phyloP scores from a whole-genome alignment of 1,140 invertebrate species.

The Drosophila pruinosa region DNA sequence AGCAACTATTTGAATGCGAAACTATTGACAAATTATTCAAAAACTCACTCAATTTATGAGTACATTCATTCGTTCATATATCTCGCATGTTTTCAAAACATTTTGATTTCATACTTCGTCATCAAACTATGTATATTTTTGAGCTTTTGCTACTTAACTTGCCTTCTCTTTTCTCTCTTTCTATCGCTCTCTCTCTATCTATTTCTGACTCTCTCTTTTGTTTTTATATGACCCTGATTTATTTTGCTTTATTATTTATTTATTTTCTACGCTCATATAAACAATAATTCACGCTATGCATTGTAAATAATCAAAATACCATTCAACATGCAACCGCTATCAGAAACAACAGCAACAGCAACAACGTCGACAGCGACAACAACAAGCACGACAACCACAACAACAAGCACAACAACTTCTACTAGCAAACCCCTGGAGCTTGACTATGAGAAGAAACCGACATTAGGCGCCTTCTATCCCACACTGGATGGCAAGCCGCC shows the following conservation, averaged over 20 bases:
- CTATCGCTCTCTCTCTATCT: constrained; percentile 23
- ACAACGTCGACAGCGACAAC: constrained; percentile 48
- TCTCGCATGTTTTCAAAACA: constrained; percentile 27
- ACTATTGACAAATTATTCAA: constrained; percentile 12
- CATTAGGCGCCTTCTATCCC: constrained; percentile 73
- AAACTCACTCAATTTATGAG: constrained; percentile 7
- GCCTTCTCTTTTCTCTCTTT: constrained; percentile 2
- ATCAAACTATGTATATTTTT: constrained; percentile 16
- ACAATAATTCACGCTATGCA: constrained; percentile 73
- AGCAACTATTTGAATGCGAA: not conserved
- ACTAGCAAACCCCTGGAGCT: constrained; percentile 27
- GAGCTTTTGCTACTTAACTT: constrained; percentile 40
- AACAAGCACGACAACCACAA: constrained; percentile 31
- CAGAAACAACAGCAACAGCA: constrained; percentile 68
- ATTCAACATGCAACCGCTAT: constrained; percentile 73
- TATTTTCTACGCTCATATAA: constrained; percentile 61
- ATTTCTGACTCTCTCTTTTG: constrained; percentile 25
- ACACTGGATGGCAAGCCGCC: constrained; percentile 80
- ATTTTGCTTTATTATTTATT: constrained; percentile 44
- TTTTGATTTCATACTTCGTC: constrained; percentile 16
- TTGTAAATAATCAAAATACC: constrained; percentile 76
- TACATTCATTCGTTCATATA: constrained; percentile 23
- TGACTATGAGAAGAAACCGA: constrained; percentile 65
- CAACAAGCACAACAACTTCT: constrained; percentile 34
- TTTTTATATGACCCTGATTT: constrained; percentile 49